A percentile compares a stretch with the other conserved stretches of the same genome.
These are phyloP conservation scores for Eudasyphora cyanicolor DNA, from an alignment of 2,888 invertebrate genomes.

Conservation along the genomic window DNA sequence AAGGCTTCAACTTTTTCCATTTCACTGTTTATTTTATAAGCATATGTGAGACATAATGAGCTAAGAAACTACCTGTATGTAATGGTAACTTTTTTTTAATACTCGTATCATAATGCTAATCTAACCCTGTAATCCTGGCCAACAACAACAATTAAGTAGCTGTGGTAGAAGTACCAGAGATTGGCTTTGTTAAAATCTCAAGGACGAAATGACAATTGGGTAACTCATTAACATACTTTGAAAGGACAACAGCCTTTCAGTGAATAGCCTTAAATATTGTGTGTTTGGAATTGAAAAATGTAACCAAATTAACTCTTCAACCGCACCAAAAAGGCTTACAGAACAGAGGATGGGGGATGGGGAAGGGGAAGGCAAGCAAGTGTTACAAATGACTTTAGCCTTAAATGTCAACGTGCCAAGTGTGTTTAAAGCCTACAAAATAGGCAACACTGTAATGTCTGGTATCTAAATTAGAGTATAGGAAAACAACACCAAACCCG, in stretches of 20 bases:
- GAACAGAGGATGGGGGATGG: neutral
- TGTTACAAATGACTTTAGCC: conserved; percentile 53
- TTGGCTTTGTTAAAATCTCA: neutral
- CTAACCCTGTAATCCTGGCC: conserved; percentile 12
- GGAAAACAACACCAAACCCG: neutral
- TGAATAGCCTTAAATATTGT: neutral
- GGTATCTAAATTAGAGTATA: neutral
- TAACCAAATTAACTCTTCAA: conserved; percentile 53
- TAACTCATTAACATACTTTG: no score
- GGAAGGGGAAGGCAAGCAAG: conserved; percentile 26
- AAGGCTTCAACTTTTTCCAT: neutral
- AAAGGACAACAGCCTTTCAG: neutral
- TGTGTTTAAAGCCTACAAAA: conserved; percentile 45
- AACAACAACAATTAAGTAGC: conserved; percentile 21
- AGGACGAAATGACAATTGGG: neutral
- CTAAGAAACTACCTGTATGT: neutral
- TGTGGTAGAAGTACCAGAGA: neutral
- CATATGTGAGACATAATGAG: neutral
- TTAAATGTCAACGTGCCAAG: conserved; percentile 51
- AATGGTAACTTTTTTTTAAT: neutral
- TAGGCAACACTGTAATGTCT: neutral
- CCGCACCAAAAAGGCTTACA: neutral
- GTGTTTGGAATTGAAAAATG: conserved; percentile 36
- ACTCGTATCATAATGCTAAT: neutral
- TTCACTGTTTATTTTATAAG: neutral